These are phyloP conservation scores for Pelosia muscerda DNA, from an alignment of 2,888 invertebrate species.

Conservation along the genomic window DNA sequence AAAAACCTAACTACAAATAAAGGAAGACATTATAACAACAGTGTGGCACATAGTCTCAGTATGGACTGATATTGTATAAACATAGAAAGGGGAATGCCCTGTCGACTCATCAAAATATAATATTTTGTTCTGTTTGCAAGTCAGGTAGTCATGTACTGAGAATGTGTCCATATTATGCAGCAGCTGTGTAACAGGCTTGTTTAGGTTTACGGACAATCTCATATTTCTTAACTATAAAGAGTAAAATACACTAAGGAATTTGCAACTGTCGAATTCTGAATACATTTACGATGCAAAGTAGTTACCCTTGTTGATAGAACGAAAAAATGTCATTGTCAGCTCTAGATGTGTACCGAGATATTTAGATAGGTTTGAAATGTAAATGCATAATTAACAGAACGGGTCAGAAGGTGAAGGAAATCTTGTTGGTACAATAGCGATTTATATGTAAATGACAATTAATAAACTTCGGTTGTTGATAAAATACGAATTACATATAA, in stretches of 20 bases:
- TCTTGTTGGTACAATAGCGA: conserved; percentile 8
- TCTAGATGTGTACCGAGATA: conserved; percentile 32
- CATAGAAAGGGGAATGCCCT: conserved; percentile 71
- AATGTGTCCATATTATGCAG: conserved; percentile 54
- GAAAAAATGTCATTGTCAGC: conserved; percentile 45
- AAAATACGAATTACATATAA: conserved; percentile 20
- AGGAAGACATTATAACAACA: not conserved
- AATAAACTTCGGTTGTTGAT: not conserved
- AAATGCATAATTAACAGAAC: conserved; percentile 38
- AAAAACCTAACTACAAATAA: conserved; percentile 1
- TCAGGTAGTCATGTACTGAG: conserved; percentile 49
- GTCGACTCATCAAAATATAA: conserved; percentile 60
- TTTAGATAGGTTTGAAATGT: conserved; percentile 34
- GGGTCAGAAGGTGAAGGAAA: conserved; percentile 45
- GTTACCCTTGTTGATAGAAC: conserved; percentile 29
- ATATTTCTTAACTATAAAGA: conserved; percentile 50
- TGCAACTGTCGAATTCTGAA: conserved; percentile 23
- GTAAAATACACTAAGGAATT: conserved; percentile 43
- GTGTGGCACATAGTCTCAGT: conserved; percentile 29
- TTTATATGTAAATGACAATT: conserved; percentile 12
- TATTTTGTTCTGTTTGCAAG: conserved; percentile 55
- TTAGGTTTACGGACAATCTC: conserved; percentile 60
- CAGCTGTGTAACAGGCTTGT: conserved; percentile 57
- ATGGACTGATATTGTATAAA: conserved; percentile 36
- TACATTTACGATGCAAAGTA: conserved; percentile 24